Base-by-base conservation (phyloP, 2,113 vertebrate species). In the Scomber japonicus region DNA sequence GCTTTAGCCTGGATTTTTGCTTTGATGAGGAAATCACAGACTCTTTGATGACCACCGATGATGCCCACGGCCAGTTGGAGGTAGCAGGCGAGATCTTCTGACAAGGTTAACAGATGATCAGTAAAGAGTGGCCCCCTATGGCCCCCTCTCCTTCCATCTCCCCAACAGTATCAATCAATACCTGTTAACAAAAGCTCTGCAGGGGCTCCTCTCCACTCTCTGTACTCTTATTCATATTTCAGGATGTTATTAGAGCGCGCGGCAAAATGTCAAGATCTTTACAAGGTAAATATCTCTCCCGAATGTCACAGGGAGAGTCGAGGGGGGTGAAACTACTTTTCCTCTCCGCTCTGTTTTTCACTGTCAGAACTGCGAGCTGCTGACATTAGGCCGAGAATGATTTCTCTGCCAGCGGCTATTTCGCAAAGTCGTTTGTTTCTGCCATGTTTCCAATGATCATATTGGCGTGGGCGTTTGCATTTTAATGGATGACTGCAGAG, bases 211-310 rank as follows among this genome's bases (percentile, higher is more conserved):
- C 81, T 78, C 74, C 80, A 71, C 86, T 83, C 83, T 35, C 75
- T 60, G 53, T 62, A 11, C 81, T 66, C 88, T 88, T 89, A 93
- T 93, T 93, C 93, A 93, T 92, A 92, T 91, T 89, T 89, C 90
- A 87, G 81, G 84, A 80, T 81, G 91, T 90, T 93, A 92, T 93
- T 92, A 94, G 87, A 92, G 83, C 62, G 48, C 30, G n/a, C 81
- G 27, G 74, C 17, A 57, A 94, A 94, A 95, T 94, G 92, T 94
- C 95, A 95, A 91, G 91, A 94, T 93, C 92, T 92, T 92, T 94
- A 91, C 83, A 84, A 88, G 87, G 92, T 92, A 92, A 94, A 95
- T 93, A 90, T 90, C 90, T 86, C 75, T 77, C 80, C 6, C 74
- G 91, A 89, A 94, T 89, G 94, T 93, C 93, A 94, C 51, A 9